phyloP scores from a whole-genome alignment of 2,797 vertebrate genomes.

The Melopsittacus undulatus region DNA sequence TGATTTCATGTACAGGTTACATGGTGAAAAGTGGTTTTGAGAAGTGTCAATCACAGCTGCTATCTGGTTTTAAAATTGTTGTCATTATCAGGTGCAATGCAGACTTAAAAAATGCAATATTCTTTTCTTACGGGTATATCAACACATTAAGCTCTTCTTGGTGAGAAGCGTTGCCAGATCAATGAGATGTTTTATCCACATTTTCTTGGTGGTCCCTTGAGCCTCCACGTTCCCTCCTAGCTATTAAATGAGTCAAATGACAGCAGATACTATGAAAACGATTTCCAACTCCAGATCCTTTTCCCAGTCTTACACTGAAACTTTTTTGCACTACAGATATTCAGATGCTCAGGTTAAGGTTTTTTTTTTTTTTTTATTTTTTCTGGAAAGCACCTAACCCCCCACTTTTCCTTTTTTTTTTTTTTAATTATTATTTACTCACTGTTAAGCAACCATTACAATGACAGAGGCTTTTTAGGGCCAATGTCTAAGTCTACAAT shows the following conservation, averaged over 20 bases:
- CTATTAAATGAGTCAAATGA: conserved; percentile 70
- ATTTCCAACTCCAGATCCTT: neutral
- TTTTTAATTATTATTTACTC: neutral
- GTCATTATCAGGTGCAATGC: neutral
- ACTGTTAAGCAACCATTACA: neutral
- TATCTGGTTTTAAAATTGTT: conserved; percentile 19
- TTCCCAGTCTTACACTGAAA: neutral
- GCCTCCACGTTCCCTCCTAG: conserved; percentile 30
- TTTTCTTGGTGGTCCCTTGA: conserved; percentile 55
- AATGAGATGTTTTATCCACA: conserved; percentile 71
- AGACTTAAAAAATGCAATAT: neutral
- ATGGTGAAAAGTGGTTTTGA: neutral
- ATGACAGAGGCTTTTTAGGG: neutral
- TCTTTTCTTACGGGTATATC: conserved; percentile 30
- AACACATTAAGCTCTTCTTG: conserved; percentile 50
- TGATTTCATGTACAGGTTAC: neutral
- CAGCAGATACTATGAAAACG: conserved; percentile 3
- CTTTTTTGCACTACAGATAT: neutral
- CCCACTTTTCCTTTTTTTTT: neutral
- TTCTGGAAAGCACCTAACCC: neutral
- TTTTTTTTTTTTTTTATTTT: neutral
- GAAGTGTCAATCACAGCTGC: neutral
- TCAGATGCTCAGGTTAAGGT: neutral
- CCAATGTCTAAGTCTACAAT: neutral
- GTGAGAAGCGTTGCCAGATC: conserved; percentile 60